Percentiles rank a stretch among this genome's conserved stretches.
Evolutionary conservation across 2,113 vertebrate species (phyloP).

Genomic region (Elephas maximus): DNA sequence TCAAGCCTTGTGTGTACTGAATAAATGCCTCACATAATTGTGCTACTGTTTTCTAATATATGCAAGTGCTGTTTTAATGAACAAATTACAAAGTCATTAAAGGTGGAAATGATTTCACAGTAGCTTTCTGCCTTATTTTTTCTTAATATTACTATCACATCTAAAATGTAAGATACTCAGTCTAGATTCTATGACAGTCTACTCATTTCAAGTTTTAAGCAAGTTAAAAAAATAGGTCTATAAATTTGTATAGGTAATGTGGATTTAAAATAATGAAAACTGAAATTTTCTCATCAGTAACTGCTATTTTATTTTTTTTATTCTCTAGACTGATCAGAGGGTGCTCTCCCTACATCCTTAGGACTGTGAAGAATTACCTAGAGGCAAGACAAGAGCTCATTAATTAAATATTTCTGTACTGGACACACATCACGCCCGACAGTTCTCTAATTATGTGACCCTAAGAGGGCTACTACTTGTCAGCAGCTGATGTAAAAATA

Average conservation of each 20-base stretch:
- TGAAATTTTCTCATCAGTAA: slow-evolving; percentile 61
- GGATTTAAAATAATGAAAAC: slow-evolving; percentile 36
- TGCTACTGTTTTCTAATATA: neutral
- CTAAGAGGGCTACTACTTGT: slow-evolving; percentile 76
- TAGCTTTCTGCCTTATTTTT: neutral
- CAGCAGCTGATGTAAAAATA: slow-evolving; percentile 77
- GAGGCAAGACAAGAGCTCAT: slow-evolving; percentile 77
- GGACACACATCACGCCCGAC: slow-evolving; percentile 77
- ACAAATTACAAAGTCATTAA: neutral
- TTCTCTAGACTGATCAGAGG: slow-evolving; percentile 60
- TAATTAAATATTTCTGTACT: slow-evolving; percentile 79
- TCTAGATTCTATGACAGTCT: neutral
- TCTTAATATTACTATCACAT: neutral
- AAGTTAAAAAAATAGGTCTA: neutral
- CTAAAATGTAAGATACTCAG: slow-evolving; percentile 28
- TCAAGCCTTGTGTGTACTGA: neutral
- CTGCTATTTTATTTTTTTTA: neutral
- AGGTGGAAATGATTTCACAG: slow-evolving; percentile 11
- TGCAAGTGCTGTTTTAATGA: neutral
- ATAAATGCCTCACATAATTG: neutral
- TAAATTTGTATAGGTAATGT: slow-evolving; percentile 48
- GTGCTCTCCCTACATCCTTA: slow-evolving; percentile 64
- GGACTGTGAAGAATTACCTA: slow-evolving; percentile 77
- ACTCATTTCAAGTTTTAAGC: slow-evolving; percentile 3
- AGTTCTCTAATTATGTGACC: slow-evolving; percentile 77